A percentile compares a stretch with the other conserved stretches of the same genome.
phyloP scores from a whole-genome alignment of 2,797 vertebrate genomes.

The Chloroceryle amazona region DNA sequence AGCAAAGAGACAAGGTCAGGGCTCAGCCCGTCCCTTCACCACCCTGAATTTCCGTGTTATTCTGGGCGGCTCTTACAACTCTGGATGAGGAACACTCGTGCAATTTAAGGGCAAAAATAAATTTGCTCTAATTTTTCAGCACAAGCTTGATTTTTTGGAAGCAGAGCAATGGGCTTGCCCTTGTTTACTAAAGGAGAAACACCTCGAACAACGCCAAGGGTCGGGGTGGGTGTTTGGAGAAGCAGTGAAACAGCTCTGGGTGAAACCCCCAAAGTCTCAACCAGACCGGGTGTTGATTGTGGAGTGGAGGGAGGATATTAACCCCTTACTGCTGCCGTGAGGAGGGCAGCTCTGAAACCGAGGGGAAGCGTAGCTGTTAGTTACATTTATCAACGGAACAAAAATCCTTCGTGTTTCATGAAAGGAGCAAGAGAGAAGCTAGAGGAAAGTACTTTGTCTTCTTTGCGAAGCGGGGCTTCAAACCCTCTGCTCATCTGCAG shows the following conservation, averaged over 20 bases:
- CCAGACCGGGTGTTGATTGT: accelerated
- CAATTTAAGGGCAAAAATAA: not conserved
- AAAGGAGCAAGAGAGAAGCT: not conserved
- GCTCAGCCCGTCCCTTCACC: accelerated
- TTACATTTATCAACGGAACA: not conserved
- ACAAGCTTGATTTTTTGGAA: accelerated
- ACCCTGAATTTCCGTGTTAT: not conserved
- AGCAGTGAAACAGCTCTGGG: not conserved
- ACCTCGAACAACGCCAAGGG: not conserved
- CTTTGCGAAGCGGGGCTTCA: not conserved
- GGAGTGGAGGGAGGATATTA: accelerated
- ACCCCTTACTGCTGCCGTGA: accelerated
- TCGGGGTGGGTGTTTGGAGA: not conserved
- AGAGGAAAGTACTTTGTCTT: not conserved
- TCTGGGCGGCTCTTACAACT: not conserved
- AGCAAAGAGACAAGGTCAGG: not conserved
- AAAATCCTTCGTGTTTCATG: not conserved
- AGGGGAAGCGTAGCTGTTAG: accelerated
- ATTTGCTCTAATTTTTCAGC: not conserved
- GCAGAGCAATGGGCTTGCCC: not conserved
- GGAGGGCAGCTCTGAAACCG: not conserved
- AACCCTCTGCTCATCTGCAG: not conserved
- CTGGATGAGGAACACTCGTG: accelerated
- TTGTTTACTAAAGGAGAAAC: not conserved
- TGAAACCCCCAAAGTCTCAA: not conserved